Base-by-base conservation (phyloP, 2,888 invertebrate genomes). In the Cataglyphis albicans region DNA sequence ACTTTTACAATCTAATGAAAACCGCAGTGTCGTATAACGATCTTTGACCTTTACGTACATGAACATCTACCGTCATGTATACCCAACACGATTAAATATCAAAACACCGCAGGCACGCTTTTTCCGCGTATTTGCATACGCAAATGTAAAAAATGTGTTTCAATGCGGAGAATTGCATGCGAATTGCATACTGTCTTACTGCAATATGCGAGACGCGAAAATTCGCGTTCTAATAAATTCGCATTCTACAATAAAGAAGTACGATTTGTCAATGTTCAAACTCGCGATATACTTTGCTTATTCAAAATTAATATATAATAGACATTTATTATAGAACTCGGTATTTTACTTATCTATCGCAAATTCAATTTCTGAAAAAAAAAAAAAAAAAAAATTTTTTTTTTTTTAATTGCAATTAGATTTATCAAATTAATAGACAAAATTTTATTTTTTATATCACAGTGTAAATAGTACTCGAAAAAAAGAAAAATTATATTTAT, bases 21-120 rank as follows among this genome's bases (percentile, higher is more conserved):
- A 70, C 72, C 5, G 78, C 78, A 80, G 59, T 70, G 70, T 70
- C 57, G 21, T 44, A 59, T 44, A 57, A 35, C 35, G 21, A 80
- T 59, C 35, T 80, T 12, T 70, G 78, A 70, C 72, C 59, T 80
- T 80, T 80, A n/a, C 41, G 25, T 38, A n/a, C 10, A 12, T 78
- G 44, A 21, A 44, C 12, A 70, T 70, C 61, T 72, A 41, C 52
- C 7, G 2, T 48, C 32, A 12, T 44, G 32, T 25, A 48, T 80
- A 70, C 12, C 5, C 72, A 70, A 48, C 18, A 35, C n/a, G 41
- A 80, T 78, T 78, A 57, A 76, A 78, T 57, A 57, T 78, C 72
- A 18, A 35, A 59, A 70, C 21, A 76, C 35, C 21, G 38, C 12
- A 21, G 18, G 3, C 29, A 35, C 0, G n/a, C 7, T 32, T 68